Percentiles rank a stretch among this genome's conserved stretches.
Evolutionary conservation across 2,888 invertebrate species (phyloP).

Genomic region (Malacosoma neustria): DNA sequence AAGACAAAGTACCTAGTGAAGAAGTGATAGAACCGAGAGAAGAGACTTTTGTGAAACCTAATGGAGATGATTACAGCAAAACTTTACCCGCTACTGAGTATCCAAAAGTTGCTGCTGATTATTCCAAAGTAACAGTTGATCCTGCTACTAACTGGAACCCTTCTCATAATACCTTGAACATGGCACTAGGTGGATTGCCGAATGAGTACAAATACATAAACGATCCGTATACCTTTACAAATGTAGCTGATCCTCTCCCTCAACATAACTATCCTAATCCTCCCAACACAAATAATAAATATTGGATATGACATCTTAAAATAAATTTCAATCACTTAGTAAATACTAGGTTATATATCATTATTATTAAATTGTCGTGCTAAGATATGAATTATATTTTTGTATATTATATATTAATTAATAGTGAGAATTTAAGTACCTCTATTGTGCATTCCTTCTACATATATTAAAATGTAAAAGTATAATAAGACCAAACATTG

Average conservation of each 20-base stretch:
- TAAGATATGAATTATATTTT: constrained; percentile 21
- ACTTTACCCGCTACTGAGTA: constrained; percentile 68
- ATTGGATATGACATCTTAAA: constrained; percentile 59
- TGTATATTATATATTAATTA: constrained; percentile 19
- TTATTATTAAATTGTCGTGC: constrained; percentile 13
- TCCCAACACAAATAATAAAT: constrained; percentile 57
- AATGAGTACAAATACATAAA: constrained; percentile 70
- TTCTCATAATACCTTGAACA: constrained; percentile 62
- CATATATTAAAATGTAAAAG: constrained; percentile 30
- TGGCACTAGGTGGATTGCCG: constrained; percentile 61
- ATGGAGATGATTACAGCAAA: constrained; percentile 53
- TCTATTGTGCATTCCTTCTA: constrained; percentile 62
- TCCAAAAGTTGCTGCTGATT: constrained; percentile 71
- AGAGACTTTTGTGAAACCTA: constrained; percentile 49
- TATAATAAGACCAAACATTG: constrained; percentile 63
- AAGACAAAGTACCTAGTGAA: constrained; percentile 51
- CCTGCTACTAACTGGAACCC: constrained; percentile 71
- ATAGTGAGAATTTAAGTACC: constrained; percentile 49
- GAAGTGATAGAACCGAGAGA: constrained; percentile 60
- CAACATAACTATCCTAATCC: constrained; percentile 66
- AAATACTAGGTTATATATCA: constrained; percentile 9
- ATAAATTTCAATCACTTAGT: constrained; percentile 14
- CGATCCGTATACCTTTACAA: constrained; percentile 65
- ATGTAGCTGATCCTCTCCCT: constrained; percentile 54
- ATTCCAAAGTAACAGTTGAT: constrained; percentile 65